Conservation (phyloP, 2,797 vertebrate species). For the Sebastes cheni region DNA sequence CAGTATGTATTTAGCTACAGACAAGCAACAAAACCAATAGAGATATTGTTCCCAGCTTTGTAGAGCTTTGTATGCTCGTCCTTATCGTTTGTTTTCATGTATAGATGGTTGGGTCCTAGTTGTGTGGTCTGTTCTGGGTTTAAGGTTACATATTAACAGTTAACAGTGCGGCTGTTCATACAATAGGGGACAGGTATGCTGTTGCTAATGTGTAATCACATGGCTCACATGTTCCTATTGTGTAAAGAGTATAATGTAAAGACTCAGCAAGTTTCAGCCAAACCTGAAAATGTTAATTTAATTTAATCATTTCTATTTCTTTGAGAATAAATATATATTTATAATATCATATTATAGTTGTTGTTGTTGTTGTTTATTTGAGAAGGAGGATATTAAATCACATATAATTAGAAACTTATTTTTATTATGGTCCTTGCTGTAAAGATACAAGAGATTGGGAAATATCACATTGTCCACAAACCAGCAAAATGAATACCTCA, state of each 20-base stretch:
- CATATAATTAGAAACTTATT: neutral
- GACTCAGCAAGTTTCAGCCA: neutral
- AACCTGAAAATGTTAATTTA: neutral
- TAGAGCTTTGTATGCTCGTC: neutral
- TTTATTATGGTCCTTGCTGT: neutral
- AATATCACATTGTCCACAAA: neutral
- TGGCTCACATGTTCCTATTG: neutral
- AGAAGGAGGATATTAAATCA: no score
- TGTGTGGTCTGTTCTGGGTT: constrained; percentile 20
- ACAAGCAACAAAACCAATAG: constrained; percentile 1
- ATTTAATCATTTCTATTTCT: no score
- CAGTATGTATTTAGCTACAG: neutral
- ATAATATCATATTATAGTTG: no score
- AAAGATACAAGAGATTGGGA: neutral
- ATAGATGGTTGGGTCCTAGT: neutral
- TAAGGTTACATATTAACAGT: constrained; percentile 35
- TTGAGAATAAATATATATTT: no score
- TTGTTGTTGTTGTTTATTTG: no score
- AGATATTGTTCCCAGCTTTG: neutral
- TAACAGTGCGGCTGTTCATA: neutral
- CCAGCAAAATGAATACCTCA: neutral
- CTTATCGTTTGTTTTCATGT: neutral
- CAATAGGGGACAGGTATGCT: neutral
- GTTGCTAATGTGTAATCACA: neutral
- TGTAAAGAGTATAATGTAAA: neutral